A percentile compares a stretch with the other conserved stretches of the same genome.
Evolutionary conservation across 2,888 invertebrate genomes (phyloP).

Genomic region (Macaria notata): DNA sequence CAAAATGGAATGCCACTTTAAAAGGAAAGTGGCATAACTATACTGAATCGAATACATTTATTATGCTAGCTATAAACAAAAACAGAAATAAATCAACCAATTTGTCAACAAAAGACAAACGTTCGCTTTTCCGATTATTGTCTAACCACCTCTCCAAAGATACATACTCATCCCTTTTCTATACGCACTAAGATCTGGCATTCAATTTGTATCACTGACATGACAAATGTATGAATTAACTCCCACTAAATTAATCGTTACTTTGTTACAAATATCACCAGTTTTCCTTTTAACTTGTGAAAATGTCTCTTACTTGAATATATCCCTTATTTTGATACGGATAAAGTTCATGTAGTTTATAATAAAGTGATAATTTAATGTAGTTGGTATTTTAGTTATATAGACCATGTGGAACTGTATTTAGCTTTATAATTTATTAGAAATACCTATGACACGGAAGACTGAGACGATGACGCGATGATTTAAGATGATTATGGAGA

Average conservation of each 20-base stretch:
- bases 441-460: conserved; percentile 23
- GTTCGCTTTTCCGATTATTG: no score
- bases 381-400: conserved; percentile 19
- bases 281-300: neutral
- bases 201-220: conserved; percentile 43
- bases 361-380: neutral
- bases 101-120: no score
- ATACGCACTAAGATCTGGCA: conserved; percentile 37
- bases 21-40: no score
- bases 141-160: no score
- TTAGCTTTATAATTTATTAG: conserved; percentile 29
- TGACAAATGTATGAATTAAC: conserved; percentile 39
- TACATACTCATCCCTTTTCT: neutral
- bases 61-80: no score
- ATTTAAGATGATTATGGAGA: conserved; percentile 4
- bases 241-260: conserved; percentile 46
- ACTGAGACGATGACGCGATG: conserved; percentile 14
- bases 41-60: no score
- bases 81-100: no score
- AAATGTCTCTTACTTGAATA: neutral
- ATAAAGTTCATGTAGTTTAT: neutral
- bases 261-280: conserved; percentile 39
- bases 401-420: conserved; percentile 21
- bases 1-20: no score
- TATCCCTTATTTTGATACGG: neutral